Percentiles rank a stretch among this genome's conserved stretches.
Evolutionary conservation across 1,140 invertebrate species (phyloP).

Genomic region (Amyelois transitella): DNA sequence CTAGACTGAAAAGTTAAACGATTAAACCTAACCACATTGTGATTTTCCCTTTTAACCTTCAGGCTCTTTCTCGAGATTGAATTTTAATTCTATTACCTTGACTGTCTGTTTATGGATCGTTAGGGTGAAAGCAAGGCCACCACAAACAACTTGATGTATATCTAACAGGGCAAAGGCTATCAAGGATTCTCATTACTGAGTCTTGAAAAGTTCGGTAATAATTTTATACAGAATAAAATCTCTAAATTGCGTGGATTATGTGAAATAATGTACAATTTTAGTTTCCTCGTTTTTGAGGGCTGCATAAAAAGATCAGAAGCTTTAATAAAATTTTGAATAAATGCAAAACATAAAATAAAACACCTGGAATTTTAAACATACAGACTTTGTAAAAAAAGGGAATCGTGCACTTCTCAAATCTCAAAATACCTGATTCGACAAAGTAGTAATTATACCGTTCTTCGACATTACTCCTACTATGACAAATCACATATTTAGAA

Average conservation of each 20-base stretch:
- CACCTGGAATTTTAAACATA: no score
- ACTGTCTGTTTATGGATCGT: not conserved
- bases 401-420: no score
- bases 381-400: no score
- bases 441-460: no score
- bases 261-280: no score
- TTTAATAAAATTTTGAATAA: no score
- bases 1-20: not conserved
- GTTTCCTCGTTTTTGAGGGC: no score
- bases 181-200: not conserved
- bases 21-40: not conserved
- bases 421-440: no score
- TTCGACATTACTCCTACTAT: no score
- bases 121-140: not conserved
- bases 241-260: not conserved
- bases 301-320: no score
- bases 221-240: not conserved
- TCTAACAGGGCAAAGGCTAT: not conserved
- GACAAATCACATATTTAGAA: no score
- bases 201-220: not conserved
- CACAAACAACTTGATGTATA: not conserved
- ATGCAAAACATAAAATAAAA: no score
- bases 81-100: not conserved
- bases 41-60: not conserved
- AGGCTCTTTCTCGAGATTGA: not conserved